A percentile compares a stretch with the other conserved stretches of the same genome.
Evolutionary conservation across 2,888 invertebrate species (phyloP).

Genomic region (Crioceris asparagi): DNA sequence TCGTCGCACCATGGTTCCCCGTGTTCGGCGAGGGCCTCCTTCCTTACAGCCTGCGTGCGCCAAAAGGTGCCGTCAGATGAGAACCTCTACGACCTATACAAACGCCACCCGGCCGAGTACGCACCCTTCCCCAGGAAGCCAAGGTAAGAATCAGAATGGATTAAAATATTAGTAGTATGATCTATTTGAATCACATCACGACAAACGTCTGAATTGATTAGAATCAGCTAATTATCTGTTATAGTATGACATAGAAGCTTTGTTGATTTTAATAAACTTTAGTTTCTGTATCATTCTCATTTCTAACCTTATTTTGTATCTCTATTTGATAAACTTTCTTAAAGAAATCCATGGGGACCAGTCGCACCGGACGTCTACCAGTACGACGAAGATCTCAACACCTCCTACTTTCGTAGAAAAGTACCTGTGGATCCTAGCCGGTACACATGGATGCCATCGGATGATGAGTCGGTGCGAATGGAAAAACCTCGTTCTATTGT

Average conservation of each 20-base stretch:
- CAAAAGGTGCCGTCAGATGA: slow-evolving; percentile 81
- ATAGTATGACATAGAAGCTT: no score
- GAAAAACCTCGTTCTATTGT: slow-evolving; percentile 51
- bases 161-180: background rate
- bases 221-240: no score
- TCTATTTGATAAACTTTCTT: no score
- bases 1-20: slow-evolving; percentile 65
- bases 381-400: slow-evolving; percentile 64
- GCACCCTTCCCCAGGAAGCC: slow-evolving; percentile 72
- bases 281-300: no score
- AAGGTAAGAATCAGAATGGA: slow-evolving; percentile 37
- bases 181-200: background rate
- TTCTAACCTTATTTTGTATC: no score
- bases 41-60: slow-evolving; percentile 78
- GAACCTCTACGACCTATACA: slow-evolving; percentile 54
- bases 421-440: slow-evolving; percentile 67
- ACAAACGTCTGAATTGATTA: no score
- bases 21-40: slow-evolving; percentile 47
- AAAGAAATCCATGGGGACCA: slow-evolving; percentile 49
- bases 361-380: slow-evolving; percentile 50
- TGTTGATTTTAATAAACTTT: no score
- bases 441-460: slow-evolving; percentile 69
- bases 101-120: slow-evolving; percentile 50
- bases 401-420: slow-evolving; percentile 70
- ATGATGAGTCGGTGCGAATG: slow-evolving; percentile 62